Evolutionary conservation across 1,140 invertebrate species (phyloP).

Genomic region (Brachionus paranguensis): DNA sequence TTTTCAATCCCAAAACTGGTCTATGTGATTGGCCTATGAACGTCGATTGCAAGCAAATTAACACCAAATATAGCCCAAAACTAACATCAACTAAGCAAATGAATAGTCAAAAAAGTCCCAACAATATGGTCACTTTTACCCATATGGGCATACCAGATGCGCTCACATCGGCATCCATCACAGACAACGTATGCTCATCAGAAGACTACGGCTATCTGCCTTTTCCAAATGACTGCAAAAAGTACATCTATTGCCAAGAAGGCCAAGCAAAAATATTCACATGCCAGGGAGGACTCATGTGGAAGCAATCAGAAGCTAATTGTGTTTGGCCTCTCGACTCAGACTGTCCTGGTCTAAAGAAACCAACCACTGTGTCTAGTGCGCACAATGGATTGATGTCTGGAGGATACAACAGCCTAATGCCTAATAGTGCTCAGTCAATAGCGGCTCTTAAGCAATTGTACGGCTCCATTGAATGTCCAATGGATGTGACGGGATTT

Average conservation of each 20-base stretch:
- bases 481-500: background rate
- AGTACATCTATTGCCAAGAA: slow-evolving; percentile 38
- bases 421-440: slow-evolving; percentile 20
- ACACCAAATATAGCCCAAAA: background rate
- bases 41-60: slow-evolving; percentile 28
- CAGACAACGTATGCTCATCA: background rate
- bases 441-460: background rate
- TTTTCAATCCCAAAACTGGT: slow-evolving; percentile 20
- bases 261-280: slow-evolving; percentile 26
- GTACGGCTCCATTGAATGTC: slow-evolving; percentile 39
- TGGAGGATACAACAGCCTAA: background rate
- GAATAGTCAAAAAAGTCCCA: background rate
- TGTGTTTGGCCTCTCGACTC: slow-evolving; percentile 40
- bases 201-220: slow-evolving; percentile 15
- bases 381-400: background rate
- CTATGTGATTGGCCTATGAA: slow-evolving; percentile 38
- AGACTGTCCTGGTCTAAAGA: slow-evolving; percentile 37
- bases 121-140: background rate
- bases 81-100: background rate
- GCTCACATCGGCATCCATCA: background rate
- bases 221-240: slow-evolving; percentile 27
- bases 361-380: background rate
- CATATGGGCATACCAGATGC: background rate
- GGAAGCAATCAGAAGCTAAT: slow-evolving; percentile 28
- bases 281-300: slow-evolving; percentile 14